These are phyloP conservation scores for Melanostoma mellinum DNA, from an alignment of 2,888 invertebrate species.

Conservation along the genomic window DNA sequence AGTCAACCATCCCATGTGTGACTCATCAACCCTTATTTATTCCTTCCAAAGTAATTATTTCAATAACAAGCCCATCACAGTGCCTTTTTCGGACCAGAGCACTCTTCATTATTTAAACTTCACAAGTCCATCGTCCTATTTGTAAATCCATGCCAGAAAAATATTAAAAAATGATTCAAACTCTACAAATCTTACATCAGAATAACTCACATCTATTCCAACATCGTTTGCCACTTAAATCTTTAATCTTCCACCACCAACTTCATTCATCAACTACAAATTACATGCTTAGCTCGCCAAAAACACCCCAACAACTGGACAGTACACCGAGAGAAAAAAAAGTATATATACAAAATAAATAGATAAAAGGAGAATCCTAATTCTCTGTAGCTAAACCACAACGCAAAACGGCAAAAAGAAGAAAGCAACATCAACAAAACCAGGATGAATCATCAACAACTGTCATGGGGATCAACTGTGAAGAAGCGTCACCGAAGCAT, in stretches of 20 bases:
- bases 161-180: too few relatives aligned
- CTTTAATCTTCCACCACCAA: constrained; percentile 23
- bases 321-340: neutral
- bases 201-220: neutral
- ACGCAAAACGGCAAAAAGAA: constrained; percentile 7
- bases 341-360: constrained; percentile 27
- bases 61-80: too few relatives aligned
- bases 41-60: too few relatives aligned
- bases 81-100: too few relatives aligned
- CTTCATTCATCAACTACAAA: constrained; percentile 68
- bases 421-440: constrained; percentile 14
- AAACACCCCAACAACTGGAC: neutral
- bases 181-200: constrained; percentile 8
- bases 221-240: constrained; percentile 11
- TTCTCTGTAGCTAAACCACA: constrained; percentile 21
- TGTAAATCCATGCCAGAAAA: too few relatives aligned
- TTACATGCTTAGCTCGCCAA: constrained; percentile 44
- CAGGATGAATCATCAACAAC: constrained; percentile 67
- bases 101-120: too few relatives aligned
- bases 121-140: too few relatives aligned
- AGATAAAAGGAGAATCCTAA: constrained; percentile 2
- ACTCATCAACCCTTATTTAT: too few relatives aligned
- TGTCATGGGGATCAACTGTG: constrained; percentile 66
- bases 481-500: constrained; percentile 56
- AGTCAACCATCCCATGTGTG: too few relatives aligned